Base-by-base conservation (phyloP, 2,797 vertebrate species). In the Oreortyx pictus region DNA sequence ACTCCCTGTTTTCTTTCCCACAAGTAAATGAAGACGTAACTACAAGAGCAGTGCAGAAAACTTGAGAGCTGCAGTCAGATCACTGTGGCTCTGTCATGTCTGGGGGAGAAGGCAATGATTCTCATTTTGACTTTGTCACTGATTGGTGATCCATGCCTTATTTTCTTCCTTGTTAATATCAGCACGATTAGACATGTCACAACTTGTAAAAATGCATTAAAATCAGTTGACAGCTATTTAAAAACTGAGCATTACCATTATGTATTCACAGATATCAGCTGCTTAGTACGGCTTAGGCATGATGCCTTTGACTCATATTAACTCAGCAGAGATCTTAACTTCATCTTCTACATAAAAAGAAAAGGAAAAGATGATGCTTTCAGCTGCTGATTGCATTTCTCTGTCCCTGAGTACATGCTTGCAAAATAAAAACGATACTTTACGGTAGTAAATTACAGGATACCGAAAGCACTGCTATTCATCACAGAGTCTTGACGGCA, bases 11-110 rank as follows among this genome's bases (percentile, higher is more conserved):
- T 70, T 41, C 27, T 52, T 56, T 29, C 29, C 37, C 18, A 3
- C 11, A 11, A 39, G 25, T 17, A n/a, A 31, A n/a, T 4, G 64
- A 41, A 73, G 39, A 2, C 1, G 1, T 6, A 60, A 2, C 49
- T 33, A 6, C 1, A 11, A 44, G 37, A 64, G 57, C 73, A 46
- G 1, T 0, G 1, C 25, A 18, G 15, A 14, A 6, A 6, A 5
- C n/a, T 12, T 1, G 6, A 2, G 10, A 43, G 65, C 57, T 52
- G 0, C 11, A 24, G 46, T 2, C 59, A 35, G 19, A 8, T 29
- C 14, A 11, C 49, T 12, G 22, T 39, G 54, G 33, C 64, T 93
- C 54, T 47, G 60, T 23, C 39, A 14, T 6, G 7, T 2, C 29
- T 66, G 47, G 20, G 44, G 23, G 73, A 65, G 77, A 43, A 18